Percentiles rank a stretch among this genome's conserved stretches.
Evolutionary conservation across 2,888 invertebrate genomes (phyloP).

Genomic region (Aphrophora alni): DNA sequence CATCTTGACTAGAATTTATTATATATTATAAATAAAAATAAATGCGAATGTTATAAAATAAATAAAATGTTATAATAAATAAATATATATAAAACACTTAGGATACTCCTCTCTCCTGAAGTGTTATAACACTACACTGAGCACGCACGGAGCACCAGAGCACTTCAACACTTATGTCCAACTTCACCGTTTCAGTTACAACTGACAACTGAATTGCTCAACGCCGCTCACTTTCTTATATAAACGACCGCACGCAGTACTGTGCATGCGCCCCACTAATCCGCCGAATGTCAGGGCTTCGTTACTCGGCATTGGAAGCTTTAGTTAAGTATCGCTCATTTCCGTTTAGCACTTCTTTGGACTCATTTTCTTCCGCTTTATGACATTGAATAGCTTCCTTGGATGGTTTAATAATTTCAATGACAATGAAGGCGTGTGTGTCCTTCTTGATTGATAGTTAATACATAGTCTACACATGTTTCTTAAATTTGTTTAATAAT

Average conservation of each 20-base stretch:
- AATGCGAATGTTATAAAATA: conserved; percentile 13
- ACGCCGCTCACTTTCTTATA: not conserved
- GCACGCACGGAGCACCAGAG: conserved; percentile 20
- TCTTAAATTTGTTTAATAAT: not conserved
- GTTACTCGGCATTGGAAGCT: not conserved
- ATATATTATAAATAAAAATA: too few species aligned
- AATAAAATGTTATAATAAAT: conserved; percentile 17
- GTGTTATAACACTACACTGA: conserved; percentile 35
- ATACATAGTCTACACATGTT: not conserved
- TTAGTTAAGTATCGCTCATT: too few species aligned
- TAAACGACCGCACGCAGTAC: not conserved
- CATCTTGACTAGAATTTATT: conserved; percentile 14
- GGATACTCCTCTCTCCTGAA: conserved; percentile 26
- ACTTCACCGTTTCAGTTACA: not conserved
- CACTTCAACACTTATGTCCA: too few species aligned
- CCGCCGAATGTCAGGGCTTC: not conserved
- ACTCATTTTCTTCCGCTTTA: not conserved
- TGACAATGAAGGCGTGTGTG: not conserved
- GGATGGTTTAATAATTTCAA: not conserved
- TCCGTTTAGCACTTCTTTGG: not conserved
- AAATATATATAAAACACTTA: conserved; percentile 5
- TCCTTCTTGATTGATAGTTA: not conserved
- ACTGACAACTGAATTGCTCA: not conserved
- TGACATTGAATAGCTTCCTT: not conserved
- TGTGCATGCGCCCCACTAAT: not conserved